Evolutionary conservation across 2,888 invertebrate species (phyloP), one percentile per base, ranked within the genome.

Genomic region (Pilophorus perplexus): DNA sequence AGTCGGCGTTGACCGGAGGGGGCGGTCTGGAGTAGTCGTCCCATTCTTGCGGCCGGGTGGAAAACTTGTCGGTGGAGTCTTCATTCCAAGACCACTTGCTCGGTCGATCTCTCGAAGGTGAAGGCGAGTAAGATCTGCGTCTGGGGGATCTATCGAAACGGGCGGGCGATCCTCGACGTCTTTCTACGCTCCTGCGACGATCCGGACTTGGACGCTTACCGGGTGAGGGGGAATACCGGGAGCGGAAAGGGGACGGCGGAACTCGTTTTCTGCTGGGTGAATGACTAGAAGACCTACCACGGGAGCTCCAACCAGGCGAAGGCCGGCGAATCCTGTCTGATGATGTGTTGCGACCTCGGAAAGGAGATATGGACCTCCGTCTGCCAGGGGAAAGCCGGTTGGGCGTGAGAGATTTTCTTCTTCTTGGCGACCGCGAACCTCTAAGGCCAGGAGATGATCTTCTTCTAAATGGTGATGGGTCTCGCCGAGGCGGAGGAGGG

Each of bases 401-500:
- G 14, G 46, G 48, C 12, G 46, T 27, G 28, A 33, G 62, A 20
- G 62, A 62, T 12, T 28, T 54, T 22, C 62, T 46, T 14, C 68
- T 52, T 27, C 68, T 60, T 20, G 68, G 66, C 6, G 68, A 66
- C 12, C 46, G 18, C 10, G 66, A 40, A 5, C 52, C 42, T 25
- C 65, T 40, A 14, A 48, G 38, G 22, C 48, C n/a, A 28, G 59
- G 59, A n/a, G 65, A 48, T 2, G 64, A 57, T 27, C 68, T 27
- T 12, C 66, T 40, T 6, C 68, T 59, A 2, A 18, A 40, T 8
- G 54, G 46, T 8, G 66, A 52, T 12, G 46, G 40, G 14, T 60
- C 52, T 6, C 64, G 28, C 16, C 64, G 52, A 18, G 48, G 23
- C 8, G 57, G 40, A 38, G 64, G 50, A 22, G 64, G 64, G 1